Conservation (phyloP, 2,888 invertebrate genomes). For the Cephus pulcher region DNA sequence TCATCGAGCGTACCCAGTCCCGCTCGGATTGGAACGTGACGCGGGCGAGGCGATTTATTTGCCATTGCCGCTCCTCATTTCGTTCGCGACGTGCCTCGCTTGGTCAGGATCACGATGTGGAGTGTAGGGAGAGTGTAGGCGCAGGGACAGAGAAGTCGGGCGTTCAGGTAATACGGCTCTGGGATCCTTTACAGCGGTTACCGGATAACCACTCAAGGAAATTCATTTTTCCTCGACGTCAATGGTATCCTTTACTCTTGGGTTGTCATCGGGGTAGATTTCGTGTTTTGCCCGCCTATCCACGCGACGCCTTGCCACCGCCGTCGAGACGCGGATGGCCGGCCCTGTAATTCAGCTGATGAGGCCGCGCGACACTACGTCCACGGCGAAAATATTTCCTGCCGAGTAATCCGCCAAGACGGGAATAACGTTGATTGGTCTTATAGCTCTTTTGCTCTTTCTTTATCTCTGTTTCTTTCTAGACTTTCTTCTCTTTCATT, state of each 20-base stretch:
- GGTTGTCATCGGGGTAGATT: too few relatives aligned
- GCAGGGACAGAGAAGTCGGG: too few relatives aligned
- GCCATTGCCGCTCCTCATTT: constrained; percentile 65
- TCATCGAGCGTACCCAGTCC: constrained; percentile 56
- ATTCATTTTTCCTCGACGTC: too few relatives aligned
- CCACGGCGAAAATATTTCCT: constrained; percentile 49
- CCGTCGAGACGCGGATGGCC: constrained; percentile 31
- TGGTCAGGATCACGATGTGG: too few relatives aligned
- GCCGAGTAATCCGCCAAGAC: constrained; percentile 41
- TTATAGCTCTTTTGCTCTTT: background rate
- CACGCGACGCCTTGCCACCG: constrained; percentile 64
- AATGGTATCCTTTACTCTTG: too few relatives aligned
- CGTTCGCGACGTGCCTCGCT: constrained; percentile 58
- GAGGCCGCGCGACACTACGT: constrained; percentile 58
- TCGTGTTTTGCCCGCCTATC: constrained; percentile 60
- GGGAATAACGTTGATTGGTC: constrained; percentile 35
- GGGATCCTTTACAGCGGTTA: too few relatives aligned
- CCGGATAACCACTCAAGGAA: too few relatives aligned
- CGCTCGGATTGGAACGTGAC: constrained; percentile 62
- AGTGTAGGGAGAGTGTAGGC: too few relatives aligned
- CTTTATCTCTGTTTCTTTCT: background rate
- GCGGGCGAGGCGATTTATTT: constrained; percentile 65
- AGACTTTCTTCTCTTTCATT: background rate
- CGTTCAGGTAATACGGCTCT: too few relatives aligned
- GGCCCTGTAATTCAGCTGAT: constrained; percentile 65